Base-by-base conservation (phyloP, 2,113 vertebrate genomes). In the Prunella fulvescens region DNA sequence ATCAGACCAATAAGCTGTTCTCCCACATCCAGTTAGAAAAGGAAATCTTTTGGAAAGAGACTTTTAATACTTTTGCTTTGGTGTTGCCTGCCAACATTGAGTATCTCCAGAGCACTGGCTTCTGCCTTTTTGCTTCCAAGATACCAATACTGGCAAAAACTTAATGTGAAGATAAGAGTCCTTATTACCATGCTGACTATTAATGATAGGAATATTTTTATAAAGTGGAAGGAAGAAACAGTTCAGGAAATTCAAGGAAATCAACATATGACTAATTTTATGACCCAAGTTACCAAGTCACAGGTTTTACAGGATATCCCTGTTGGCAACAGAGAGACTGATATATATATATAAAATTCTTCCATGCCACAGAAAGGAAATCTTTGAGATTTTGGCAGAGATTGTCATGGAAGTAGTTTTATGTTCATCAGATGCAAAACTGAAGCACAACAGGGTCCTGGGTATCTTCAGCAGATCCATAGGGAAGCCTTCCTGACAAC, bases 321-420 rank as follows among this genome's bases (percentile, higher is more conserved):
- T 67, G 11, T 37, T 77, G 10, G n/a, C 22, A 81, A 4, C 11
- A 40, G 16, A 64, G 14, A 88, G 3, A 13, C 0, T 0, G 4
- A n/a, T 17, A 17, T 17, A 33, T 28, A 28, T 17, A 22, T 13
- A 25, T n/a, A n/a, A n/a, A n/a, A n/a, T n/a, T n/a, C n/a, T n/a
- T n/a, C n/a, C 13, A 9, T 40, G 11, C 3, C 12, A 48, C 1
- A 2, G 19, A 79, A 95, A 72, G 12, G 14, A n/a, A 7, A 33
- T 13, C 31, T 81, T 2, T 8, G 13, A 51, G n/a, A 72, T 56
- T 89, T 64, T 12, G 4, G 23, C 33, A 74, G 77, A 73, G 6
- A 19, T 53, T 69, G 31, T 56, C 11, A 53, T 1, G 2, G 24
- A 65, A 37, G 26, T 48, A 67, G 10, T 54, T 79, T 61, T 65